Evolutionary conservation across 2,113 vertebrate species (phyloP).

Genomic region (Erinaceus europaeus): DNA sequence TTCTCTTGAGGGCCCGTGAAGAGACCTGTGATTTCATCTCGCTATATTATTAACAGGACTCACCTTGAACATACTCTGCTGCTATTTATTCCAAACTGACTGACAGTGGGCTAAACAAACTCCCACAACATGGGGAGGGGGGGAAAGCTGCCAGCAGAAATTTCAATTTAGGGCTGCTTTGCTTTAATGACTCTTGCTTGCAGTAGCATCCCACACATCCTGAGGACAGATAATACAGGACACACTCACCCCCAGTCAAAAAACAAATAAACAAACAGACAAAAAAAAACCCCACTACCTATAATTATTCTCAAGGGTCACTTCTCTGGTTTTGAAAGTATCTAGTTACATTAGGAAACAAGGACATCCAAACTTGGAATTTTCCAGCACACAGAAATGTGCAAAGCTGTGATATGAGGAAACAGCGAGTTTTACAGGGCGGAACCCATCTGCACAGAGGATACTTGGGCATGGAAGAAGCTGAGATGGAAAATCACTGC

Average conservation of each 20-base stretch:
- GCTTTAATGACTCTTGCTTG: not conserved
- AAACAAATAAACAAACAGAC: too few relatives aligned
- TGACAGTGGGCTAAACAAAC: conserved; percentile 26
- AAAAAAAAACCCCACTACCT: not conserved
- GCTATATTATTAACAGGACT: conserved; percentile 2
- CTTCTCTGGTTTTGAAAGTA: not conserved
- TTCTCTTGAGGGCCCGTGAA: not conserved
- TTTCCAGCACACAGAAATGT: conserved; percentile 19
- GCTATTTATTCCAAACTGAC: not conserved
- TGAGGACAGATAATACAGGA: not conserved
- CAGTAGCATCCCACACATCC: not conserved
- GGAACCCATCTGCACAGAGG: not conserved
- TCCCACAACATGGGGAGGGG: not conserved
- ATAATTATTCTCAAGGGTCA: not conserved
- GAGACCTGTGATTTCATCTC: not conserved
- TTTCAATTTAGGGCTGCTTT: conserved; percentile 32
- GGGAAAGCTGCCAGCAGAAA: conserved; percentile 13
- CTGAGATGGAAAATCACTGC: not conserved
- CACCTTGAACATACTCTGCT: not conserved
- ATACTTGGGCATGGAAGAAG: conserved; percentile 1
- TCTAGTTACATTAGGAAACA: too few relatives aligned
- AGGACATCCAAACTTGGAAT: conserved; percentile 30
- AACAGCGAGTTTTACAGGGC: not conserved
- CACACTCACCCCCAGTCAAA: too few relatives aligned
- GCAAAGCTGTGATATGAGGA: not conserved